A percentile compares a stretch with the other conserved stretches of the same genome.
These are phyloP conservation scores for Nasonia longicornis DNA, from an alignment of 1,140 invertebrate species.

Conservation along the genomic window DNA sequence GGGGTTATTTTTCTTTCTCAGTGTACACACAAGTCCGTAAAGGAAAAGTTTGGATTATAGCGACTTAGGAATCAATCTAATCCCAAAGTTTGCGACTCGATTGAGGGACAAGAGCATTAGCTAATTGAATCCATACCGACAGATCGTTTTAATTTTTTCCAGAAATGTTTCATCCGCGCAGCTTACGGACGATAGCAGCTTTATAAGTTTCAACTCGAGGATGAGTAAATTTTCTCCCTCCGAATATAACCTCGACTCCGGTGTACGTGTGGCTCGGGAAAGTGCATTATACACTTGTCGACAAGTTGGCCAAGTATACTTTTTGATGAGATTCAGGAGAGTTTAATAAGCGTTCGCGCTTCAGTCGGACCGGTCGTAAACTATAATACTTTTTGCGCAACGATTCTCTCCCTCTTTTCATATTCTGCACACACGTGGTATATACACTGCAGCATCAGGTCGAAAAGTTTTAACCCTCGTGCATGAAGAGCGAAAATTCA, in stretches of 20 bases:
- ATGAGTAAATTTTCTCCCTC: neutral
- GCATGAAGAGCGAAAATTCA: neutral
- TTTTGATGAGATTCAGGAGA: conserved; percentile 16
- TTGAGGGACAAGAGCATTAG: no score
- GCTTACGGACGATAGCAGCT: neutral
- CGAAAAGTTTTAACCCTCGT: neutral
- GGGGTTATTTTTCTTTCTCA: no score
- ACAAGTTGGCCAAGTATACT: neutral
- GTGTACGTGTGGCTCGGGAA: neutral
- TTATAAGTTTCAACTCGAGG: neutral
- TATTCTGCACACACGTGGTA: neutral
- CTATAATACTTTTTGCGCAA: neutral
- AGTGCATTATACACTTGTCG: neutral
- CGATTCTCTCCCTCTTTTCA: neutral
- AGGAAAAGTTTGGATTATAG: no score
- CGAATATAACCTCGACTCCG: neutral
- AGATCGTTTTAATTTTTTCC: no score
- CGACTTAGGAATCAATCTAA: no score
- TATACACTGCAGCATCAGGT: no score
- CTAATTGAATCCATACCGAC: no score
- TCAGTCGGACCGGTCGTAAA: neutral
- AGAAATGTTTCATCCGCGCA: no score
- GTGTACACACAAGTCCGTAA: no score
- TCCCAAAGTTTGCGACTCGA: no score
- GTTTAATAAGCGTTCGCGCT: conserved; percentile 15